A percentile compares a stretch with the other conserved stretches of the same genome.
Evolutionary conservation across 2,113 vertebrate species (phyloP).

Genomic region (Arizona elegans): DNA sequence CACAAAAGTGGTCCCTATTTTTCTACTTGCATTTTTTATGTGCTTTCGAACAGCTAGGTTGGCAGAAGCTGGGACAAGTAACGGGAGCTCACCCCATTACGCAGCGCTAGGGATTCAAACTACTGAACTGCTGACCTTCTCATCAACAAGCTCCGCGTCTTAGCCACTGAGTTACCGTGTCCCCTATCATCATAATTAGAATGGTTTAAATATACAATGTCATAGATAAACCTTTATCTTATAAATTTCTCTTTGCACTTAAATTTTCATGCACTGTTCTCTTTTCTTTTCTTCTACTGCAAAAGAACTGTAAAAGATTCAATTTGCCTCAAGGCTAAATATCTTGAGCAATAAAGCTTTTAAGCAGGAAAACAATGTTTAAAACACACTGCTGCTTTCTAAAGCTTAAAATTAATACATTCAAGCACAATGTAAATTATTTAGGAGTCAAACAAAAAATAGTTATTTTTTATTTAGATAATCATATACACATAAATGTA

Average conservation of each 20-base stretch:
- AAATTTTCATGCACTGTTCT: neutral
- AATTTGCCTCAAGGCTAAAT: neutral
- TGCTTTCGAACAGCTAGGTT: too few species aligned
- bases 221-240: neutral
- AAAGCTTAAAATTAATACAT: slow-evolving; percentile 31
- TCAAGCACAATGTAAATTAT: slow-evolving; percentile 30
- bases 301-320: neutral
- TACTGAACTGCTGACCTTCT: too few species aligned
- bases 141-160: too few species aligned
- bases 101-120: too few species aligned
- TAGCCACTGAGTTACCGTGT: too few species aligned
- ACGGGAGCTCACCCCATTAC: too few species aligned
- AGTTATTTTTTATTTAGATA: neutral
- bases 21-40: too few species aligned
- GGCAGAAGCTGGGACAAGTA: too few species aligned
- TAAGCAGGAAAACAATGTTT: slow-evolving; percentile 15
- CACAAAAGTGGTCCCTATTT: too few species aligned
- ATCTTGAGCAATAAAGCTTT: neutral
- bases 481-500: neutral
- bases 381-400: slow-evolving; percentile 42
- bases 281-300: neutral
- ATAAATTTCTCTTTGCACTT: neutral
- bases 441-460: neutral
- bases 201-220: neutral
- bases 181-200: neutral